phyloP scores from a whole-genome alignment of 2,113 vertebrate genomes.

The Mirounga angustirostris region DNA sequence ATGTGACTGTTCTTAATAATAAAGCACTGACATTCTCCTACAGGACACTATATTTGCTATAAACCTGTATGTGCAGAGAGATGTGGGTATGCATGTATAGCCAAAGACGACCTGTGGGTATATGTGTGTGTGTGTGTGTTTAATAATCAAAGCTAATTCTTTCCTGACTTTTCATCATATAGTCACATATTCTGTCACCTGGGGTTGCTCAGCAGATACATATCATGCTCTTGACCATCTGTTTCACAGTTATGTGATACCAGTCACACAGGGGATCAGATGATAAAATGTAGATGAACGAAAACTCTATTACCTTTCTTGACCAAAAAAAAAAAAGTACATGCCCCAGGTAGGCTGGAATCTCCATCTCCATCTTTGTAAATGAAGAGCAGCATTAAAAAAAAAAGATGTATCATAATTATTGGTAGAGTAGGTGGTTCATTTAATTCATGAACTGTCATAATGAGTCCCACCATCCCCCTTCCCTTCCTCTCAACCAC shows the following conservation, averaged over 20 bases:
- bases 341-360: background rate
- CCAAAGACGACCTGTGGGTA: background rate
- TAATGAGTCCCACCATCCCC: background rate
- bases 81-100: background rate
- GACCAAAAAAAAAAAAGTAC: background rate
- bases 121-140: background rate
- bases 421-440: slow-evolving; percentile 9
- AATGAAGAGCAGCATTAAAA: slow-evolving; percentile 49
- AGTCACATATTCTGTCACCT: background rate
- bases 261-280: background rate
- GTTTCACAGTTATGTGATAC: background rate
- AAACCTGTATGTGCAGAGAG: background rate
- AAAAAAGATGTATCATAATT: slow-evolving; percentile 17
- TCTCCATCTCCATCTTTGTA: background rate
- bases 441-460: slow-evolving; percentile 51
- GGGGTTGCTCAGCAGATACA: background rate
- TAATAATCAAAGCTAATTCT: slow-evolving; percentile 37
- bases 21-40: slow-evolving; percentile 35
- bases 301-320: slow-evolving; percentile 39
- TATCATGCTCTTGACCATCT: background rate
- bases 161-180: slow-evolving; percentile 49
- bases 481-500: slow-evolving; percentile 3
- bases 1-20: background rate
- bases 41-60: background rate
- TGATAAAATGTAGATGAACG: background rate